Base-by-base conservation (phyloP, 1,140 invertebrate genomes). In the Drosophila busckii region DNA sequence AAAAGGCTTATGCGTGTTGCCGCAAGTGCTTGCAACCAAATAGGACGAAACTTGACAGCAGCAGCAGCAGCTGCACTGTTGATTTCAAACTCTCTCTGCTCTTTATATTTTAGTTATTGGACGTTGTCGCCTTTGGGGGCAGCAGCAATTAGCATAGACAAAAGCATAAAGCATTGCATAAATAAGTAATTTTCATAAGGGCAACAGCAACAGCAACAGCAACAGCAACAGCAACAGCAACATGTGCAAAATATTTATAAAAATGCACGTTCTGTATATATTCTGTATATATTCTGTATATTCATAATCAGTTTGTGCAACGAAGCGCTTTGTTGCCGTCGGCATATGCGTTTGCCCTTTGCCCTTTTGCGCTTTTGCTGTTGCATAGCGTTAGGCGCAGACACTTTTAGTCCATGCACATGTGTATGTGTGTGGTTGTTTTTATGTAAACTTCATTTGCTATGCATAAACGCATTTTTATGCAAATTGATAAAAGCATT, bases 401-500 rank as follows among this genome's bases (percentile, higher is more conserved):
- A 60, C 42, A 54, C 46, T 41, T 16, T 23, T 2, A 16, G 20
- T 5, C 3, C 9, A n/a, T n/a, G 9, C 8, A 10, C 15, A 22
- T 35, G 38, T 10, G 16, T 25, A 20, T 29, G 26, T 22, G 26
- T 45, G 9, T 23, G 13, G 25, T 35, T 42, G 44, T 52, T 44
- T 62, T 56, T 56, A 45, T 62, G 40, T 66, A 50, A 54, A 52
- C 59, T 60, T 82, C 50, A 78, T 73, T 78, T 80, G 58, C 54
- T 69, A 78, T 80, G 73, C 71, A 78, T 80, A 80, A 78, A 78
- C 71, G 67, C 63, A 78, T 80, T 78, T 80, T 78, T 80, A 78
- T 78, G 71, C 68, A 78, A 78, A 78, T 78, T 73, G 73, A 78
- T 80, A 78, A 71, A 80, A n/a, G n/a, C n/a, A n/a, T n/a, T n/a